A percentile compares a stretch with the other conserved stretches of the same genome.
Evolutionary conservation across 2,797 vertebrate genomes (phyloP).

Genomic region (Typhlichthys eigenmanni): DNA sequence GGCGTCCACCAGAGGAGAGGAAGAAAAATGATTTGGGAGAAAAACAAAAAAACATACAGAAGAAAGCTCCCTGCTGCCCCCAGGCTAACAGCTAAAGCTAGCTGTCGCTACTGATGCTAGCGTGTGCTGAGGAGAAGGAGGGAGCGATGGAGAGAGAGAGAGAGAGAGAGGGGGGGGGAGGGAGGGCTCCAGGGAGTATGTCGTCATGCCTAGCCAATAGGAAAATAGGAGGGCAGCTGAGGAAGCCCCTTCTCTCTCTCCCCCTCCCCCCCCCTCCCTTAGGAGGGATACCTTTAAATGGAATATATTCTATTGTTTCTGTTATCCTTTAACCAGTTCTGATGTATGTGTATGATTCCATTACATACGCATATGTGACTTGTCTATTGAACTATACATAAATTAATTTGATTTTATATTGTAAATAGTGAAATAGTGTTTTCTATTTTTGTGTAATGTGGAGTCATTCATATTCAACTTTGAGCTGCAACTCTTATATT

Average conservation of each 20-base stretch:
- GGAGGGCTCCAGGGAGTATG: slow-evolving; percentile 83
- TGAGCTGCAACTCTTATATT: too few relatives aligned
- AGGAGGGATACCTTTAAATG: not conserved
- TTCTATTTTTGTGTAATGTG: too few relatives aligned
- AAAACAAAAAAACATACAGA: slow-evolving; percentile 17
- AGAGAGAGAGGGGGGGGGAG: slow-evolving; percentile 57
- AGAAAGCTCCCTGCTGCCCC: slow-evolving; percentile 61
- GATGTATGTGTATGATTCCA: too few relatives aligned
- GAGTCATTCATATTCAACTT: too few relatives aligned
- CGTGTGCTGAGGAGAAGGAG: slow-evolving; percentile 65
- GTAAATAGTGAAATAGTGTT: too few relatives aligned
- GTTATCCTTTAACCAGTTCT: too few relatives aligned
- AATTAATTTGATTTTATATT: too few relatives aligned
- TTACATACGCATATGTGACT: too few relatives aligned
- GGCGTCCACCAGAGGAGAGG: slow-evolving; percentile 27
- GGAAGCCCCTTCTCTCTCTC: slow-evolving; percentile 67
- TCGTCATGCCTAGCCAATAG: slow-evolving; percentile 93
- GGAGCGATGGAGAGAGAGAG: slow-evolving; percentile 71
- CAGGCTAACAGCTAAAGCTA: slow-evolving; percentile 63
- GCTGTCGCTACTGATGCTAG: slow-evolving; percentile 64
- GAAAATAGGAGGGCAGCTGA: slow-evolving; percentile 82
- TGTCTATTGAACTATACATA: too few relatives aligned
- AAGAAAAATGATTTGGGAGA: not conserved
- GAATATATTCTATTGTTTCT: too few relatives aligned
- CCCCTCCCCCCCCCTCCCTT: slow-evolving; percentile 1